Evolutionary conservation across 2,888 invertebrate genomes (phyloP).

Genomic region (Bellardia bayeri): DNA sequence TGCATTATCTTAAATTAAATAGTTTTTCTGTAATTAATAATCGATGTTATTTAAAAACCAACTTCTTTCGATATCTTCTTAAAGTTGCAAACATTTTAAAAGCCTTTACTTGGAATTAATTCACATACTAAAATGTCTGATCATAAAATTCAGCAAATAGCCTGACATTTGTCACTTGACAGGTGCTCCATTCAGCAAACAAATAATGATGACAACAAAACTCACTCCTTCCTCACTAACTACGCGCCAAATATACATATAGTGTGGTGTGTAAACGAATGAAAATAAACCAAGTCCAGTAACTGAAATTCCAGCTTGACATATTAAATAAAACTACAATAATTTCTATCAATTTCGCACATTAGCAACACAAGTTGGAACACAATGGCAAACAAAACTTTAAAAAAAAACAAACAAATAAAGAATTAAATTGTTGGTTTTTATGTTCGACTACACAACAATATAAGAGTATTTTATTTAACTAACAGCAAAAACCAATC

Average conservation of each 20-base stretch:
- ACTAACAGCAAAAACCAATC: slow-evolving; percentile 20
- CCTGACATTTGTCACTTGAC: slow-evolving; percentile 66
- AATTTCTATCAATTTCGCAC: slow-evolving; percentile 76
- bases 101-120: slow-evolving; percentile 18
- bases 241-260: slow-evolving; percentile 13
- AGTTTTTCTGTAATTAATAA: too few species aligned
- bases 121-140: slow-evolving; percentile 43
- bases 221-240: background rate
- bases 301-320: slow-evolving; percentile 64
- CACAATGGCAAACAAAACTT: background rate
- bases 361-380: slow-evolving; percentile 63
- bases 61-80: slow-evolving; percentile 2
- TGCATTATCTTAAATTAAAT: too few species aligned
- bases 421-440: slow-evolving; percentile 63
- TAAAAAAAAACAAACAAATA: background rate
- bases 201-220: slow-evolving; percentile 31
- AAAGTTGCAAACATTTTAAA: background rate
- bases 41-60: too few species aligned
- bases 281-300: background rate
- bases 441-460: slow-evolving; percentile 2
- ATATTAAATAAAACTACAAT: slow-evolving; percentile 68
- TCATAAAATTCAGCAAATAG: slow-evolving; percentile 25
- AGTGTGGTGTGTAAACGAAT: background rate
- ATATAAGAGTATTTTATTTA: slow-evolving; percentile 21
- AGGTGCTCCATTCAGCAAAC: slow-evolving; percentile 47